A percentile compares a stretch with the other conserved stretches of the same genome.
phyloP scores from a whole-genome alignment of 2,888 invertebrate genomes.

The Autographa pulchrina region DNA sequence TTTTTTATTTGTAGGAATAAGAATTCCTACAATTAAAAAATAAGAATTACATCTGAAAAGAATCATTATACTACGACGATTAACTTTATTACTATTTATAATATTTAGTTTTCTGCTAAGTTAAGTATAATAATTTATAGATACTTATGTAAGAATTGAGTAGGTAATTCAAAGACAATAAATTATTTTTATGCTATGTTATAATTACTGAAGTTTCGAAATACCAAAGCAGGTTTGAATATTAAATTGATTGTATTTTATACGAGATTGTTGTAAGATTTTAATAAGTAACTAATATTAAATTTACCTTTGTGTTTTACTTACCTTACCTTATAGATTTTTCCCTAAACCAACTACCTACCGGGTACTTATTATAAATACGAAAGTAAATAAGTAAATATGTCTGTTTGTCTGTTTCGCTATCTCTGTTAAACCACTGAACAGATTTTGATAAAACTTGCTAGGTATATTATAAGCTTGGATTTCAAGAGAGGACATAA shows the following conservation, averaged over 20 bases:
- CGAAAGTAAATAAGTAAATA: background rate
- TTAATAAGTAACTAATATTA: constrained; percentile 45
- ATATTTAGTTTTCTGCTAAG: background rate
- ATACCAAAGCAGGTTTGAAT: constrained; percentile 48
- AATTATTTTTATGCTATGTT: background rate
- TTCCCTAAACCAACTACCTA: too few relatives aligned
- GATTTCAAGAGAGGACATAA: too few relatives aligned
- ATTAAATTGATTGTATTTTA: constrained; percentile 44
- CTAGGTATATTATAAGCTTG: too few relatives aligned
- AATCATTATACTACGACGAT: background rate
- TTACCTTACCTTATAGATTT: background rate
- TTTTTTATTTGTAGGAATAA: too few relatives aligned
- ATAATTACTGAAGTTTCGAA: background rate
- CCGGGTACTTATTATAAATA: background rate
- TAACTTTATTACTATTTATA: background rate
- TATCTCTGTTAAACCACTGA: too few relatives aligned
- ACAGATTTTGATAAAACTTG: too few relatives aligned
- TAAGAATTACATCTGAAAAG: too few relatives aligned
- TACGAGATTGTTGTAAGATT: constrained; percentile 46
- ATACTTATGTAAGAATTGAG: background rate
- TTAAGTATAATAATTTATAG: too few relatives aligned
- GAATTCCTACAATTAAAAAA: too few relatives aligned
- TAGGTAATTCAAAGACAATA: background rate
- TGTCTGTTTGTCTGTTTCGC: too few relatives aligned
- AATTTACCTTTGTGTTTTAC: background rate